Conservation (phyloP, 2,797 vertebrate genomes). For the Nothura maculosa region DNA sequence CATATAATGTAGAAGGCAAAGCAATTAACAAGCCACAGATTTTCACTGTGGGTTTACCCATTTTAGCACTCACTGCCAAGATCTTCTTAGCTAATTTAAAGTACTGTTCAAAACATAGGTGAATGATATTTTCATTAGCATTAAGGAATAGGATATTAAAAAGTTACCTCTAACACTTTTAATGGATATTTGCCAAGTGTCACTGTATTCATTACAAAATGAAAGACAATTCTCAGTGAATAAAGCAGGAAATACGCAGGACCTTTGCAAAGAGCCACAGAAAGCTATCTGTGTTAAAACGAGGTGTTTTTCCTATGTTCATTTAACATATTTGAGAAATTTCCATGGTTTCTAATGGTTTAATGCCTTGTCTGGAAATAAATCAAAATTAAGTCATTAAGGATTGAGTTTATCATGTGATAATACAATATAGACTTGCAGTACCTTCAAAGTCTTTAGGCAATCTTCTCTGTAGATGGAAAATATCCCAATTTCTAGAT, state of each 20-base stretch:
- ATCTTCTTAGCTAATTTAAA: slow-evolving; percentile 55
- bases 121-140: slow-evolving; percentile 44
- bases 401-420: neutral
- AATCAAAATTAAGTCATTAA: neutral
- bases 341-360: neutral
- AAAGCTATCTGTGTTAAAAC: neutral
- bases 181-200: slow-evolving; percentile 28
- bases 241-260: neutral
- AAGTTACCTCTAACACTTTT: neutral
- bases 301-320: neutral
- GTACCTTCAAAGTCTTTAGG: neutral
- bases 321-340: neutral
- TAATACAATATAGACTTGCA: neutral
- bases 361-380: neutral
- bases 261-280: neutral
- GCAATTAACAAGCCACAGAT: slow-evolving; percentile 28
- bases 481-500: neutral
- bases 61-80: slow-evolving; percentile 28
- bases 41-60: neutral
- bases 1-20: slow-evolving; percentile 25
- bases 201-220: neutral
- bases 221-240: neutral
- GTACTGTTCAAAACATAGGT: slow-evolving; percentile 13
- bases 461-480: neutral
- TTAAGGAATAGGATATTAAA: slow-evolving; percentile 34